Evolutionary conservation across 1,140 invertebrate species (phyloP).

Genomic region (Papilio xuthus): DNA sequence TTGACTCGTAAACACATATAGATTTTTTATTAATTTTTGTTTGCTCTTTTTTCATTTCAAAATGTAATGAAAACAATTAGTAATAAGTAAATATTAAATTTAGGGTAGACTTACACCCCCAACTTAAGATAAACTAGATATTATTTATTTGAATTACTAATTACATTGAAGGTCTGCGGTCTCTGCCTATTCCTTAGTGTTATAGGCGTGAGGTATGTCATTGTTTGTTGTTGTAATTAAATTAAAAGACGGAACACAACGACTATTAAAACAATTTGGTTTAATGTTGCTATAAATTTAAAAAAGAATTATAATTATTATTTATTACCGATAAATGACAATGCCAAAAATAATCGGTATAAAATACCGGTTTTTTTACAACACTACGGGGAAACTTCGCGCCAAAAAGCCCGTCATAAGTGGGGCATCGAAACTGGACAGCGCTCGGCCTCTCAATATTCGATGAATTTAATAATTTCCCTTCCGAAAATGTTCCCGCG

Average conservation of each 20-base stretch:
- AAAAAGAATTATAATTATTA: not conserved
- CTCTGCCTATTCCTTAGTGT: no score
- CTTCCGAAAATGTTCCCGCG: conserved; percentile 32
- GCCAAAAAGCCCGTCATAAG: conserved; percentile 24
- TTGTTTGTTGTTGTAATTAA: not conserved
- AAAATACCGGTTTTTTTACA: conserved; percentile 2
- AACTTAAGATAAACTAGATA: no score
- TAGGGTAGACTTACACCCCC: no score
- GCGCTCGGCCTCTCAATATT: conserved; percentile 26
- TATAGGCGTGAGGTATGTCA: not conserved
- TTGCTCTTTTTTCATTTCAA: no score
- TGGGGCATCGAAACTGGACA: conserved; percentile 24
- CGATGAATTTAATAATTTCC: conserved; percentile 36
- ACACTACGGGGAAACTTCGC: conserved; percentile 16
- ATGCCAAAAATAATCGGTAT: conserved; percentile 11
- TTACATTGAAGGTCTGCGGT: no score
- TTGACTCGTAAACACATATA: no score
- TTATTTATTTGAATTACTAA: no score
- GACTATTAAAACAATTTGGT: not conserved
- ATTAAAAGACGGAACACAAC: not conserved
- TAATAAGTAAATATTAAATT: no score
- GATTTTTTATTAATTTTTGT: no score
- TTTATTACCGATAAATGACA: conserved; percentile 12
- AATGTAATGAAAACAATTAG: no score
- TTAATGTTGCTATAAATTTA: not conserved